These are phyloP conservation scores for Anorthoa munda DNA, from an alignment of 2,888 invertebrate species.

Conservation along the genomic window DNA sequence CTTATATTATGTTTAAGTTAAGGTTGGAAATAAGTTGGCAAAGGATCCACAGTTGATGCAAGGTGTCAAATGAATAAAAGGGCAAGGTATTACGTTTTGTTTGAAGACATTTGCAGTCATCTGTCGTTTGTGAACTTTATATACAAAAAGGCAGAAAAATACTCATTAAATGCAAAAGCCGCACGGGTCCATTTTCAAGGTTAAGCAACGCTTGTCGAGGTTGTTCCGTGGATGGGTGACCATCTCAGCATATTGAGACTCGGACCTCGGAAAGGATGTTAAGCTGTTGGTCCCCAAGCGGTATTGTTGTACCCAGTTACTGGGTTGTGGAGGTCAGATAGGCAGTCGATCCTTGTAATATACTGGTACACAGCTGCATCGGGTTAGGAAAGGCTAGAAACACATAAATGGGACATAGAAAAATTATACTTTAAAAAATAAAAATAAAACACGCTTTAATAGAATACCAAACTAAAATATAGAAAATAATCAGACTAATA, in stretches of 20 bases:
- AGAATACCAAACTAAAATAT: too few relatives aligned
- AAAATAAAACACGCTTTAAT: too few relatives aligned
- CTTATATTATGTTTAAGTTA: accelerated
- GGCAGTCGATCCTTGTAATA: too few relatives aligned
- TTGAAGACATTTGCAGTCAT: constrained; percentile 30
- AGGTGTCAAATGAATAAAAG: constrained; percentile 38
- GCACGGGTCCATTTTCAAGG: not conserved
- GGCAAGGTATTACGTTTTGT: constrained; percentile 22
- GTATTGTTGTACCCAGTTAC: too few relatives aligned
- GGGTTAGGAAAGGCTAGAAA: too few relatives aligned
- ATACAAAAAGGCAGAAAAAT: too few relatives aligned
- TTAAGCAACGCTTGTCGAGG: not conserved
- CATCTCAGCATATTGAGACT: not conserved
- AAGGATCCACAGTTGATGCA: constrained; percentile 1
- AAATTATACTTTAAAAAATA: too few relatives aligned
- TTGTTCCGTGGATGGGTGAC: not conserved
- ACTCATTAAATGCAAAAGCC: too few relatives aligned
- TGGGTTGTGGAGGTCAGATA: too few relatives aligned
- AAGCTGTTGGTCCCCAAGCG: not conserved
- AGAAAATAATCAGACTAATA: too few relatives aligned
- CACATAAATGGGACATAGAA: too few relatives aligned
- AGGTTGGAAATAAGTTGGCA: constrained; percentile 1
- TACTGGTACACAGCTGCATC: too few relatives aligned
- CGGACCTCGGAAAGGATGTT: not conserved
- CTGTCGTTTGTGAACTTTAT: constrained; percentile 13